Evolutionary conservation across 2,888 invertebrate species (phyloP).

Genomic region (Apotomis turbidana): DNA sequence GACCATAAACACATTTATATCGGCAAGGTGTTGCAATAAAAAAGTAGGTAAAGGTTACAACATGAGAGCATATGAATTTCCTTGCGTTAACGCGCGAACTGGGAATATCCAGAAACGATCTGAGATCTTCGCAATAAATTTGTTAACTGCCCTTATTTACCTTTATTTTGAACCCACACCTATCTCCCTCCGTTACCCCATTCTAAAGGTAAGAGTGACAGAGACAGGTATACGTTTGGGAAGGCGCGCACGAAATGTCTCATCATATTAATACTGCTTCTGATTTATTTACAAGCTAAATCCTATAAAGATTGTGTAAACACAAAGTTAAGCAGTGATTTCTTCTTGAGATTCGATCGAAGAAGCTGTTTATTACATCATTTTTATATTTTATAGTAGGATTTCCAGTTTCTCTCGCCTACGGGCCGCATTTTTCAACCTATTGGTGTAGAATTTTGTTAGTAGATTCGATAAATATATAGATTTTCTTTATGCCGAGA

Average conservation of each 20-base stretch:
- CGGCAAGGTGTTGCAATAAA: conserved; percentile 20
- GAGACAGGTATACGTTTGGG: too few relatives aligned
- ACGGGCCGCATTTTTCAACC: too few relatives aligned
- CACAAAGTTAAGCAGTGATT: too few relatives aligned
- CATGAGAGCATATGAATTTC: conserved; percentile 32
- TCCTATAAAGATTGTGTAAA: not conserved
- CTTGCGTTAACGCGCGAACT: conserved; percentile 18
- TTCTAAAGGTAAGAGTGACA: not conserved
- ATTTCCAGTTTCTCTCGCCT: too few relatives aligned
- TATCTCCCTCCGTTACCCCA: not conserved
- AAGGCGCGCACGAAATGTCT: not conserved
- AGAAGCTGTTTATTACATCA: too few relatives aligned
- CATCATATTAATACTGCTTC: not conserved
- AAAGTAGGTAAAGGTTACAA: not conserved
- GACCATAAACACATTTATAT: conserved; percentile 28
- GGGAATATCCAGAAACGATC: conserved; percentile 32
- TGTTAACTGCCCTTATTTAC: conserved; percentile 10
- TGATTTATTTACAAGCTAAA: too few relatives aligned
- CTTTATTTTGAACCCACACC: conserved; percentile 8
- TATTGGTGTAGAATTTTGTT: too few relatives aligned
- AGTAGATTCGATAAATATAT: too few relatives aligned
- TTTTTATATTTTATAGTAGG: too few relatives aligned
- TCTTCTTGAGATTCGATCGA: too few relatives aligned
- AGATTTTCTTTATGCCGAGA: too few relatives aligned
- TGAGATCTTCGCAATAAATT: conserved; percentile 24